These are phyloP conservation scores for Sebastes nivosus DNA, from an alignment of 2,797 vertebrate species.

Conservation along the genomic window DNA sequence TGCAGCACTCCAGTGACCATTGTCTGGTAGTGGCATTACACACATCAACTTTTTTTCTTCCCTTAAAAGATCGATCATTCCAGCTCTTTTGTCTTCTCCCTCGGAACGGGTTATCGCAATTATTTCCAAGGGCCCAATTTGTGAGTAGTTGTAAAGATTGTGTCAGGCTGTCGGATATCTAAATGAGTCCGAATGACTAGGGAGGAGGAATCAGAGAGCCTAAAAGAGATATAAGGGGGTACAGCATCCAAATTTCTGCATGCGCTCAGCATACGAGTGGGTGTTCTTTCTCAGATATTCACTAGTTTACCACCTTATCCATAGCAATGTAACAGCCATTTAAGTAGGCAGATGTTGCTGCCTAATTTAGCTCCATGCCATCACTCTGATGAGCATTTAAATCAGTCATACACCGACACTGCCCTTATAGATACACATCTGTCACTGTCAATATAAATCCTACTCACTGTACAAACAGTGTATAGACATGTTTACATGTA, in stretches of 20 bases:
- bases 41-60: conserved; percentile 48
- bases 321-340: background rate
- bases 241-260: conserved; percentile 11
- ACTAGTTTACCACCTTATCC: background rate
- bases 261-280: background rate
- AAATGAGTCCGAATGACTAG: conserved; percentile 35
- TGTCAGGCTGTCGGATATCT: conserved; percentile 58
- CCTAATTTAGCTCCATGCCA: background rate
- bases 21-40: conserved; percentile 74
- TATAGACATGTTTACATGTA: too few species aligned
- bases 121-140: conserved; percentile 77
- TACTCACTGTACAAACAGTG: too few species aligned
- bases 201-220: conserved; percentile 26
- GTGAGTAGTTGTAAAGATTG: conserved; percentile 57
- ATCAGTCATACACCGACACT: too few species aligned
- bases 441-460: too few species aligned
- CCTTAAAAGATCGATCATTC: conserved; percentile 79
- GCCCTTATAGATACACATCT: too few species aligned
- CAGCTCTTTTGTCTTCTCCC: conserved; percentile 73
- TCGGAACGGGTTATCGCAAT: conserved; percentile 66
- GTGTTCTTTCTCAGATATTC: conserved; percentile 4
- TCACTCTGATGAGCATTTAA: too few species aligned
- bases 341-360: background rate
- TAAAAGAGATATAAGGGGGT: conserved; percentile 22
- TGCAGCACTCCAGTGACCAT: conserved; percentile 74